Evolutionary conservation across 2,797 vertebrate genomes (phyloP).

Genomic region (Gadopsis marmoratus): DNA sequence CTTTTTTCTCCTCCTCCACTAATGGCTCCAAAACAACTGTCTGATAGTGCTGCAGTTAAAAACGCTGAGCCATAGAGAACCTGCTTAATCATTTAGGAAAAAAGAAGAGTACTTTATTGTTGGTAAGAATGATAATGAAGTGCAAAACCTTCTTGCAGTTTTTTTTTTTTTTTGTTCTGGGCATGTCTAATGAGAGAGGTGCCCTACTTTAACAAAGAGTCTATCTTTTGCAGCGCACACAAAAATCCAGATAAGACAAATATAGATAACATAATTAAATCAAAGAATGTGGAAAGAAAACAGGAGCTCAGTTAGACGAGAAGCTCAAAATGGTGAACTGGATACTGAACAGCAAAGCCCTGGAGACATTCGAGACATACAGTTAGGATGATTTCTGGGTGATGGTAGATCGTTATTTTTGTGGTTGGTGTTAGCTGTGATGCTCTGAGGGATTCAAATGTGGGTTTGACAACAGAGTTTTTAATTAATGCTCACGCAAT

Average conservation of each 20-base stretch:
- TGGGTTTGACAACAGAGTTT: conserved; percentile 52
- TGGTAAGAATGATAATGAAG: conserved; percentile 76
- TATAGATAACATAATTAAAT: conserved; percentile 83
- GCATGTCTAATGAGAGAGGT: conserved; percentile 79
- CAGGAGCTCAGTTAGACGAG: conserved; percentile 46
- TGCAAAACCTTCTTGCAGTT: conserved; percentile 64
- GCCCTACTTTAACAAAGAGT: conserved; percentile 80
- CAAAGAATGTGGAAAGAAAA: conserved; percentile 72
- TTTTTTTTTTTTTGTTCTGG: conserved; percentile 41
- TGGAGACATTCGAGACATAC: conserved; percentile 51
- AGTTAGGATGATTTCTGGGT: conserved; percentile 60
- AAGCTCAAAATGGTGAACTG: conserved; percentile 67
- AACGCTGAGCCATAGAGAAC: conserved; percentile 59
- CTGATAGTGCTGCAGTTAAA: conserved; percentile 65
- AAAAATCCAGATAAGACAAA: conserved; percentile 77
- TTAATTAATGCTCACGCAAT: conserved; percentile 58
- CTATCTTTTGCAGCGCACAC: conserved; percentile 65
- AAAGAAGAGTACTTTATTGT: conserved; percentile 64
- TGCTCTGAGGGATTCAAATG: conserved; percentile 58
- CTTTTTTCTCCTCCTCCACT: conserved; percentile 53
- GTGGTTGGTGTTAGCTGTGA: conserved; percentile 44
- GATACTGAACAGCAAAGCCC: conserved; percentile 69
- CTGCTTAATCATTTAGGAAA: conserved; percentile 71
- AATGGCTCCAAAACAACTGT: conserved; percentile 71
- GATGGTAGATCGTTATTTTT: conserved; percentile 67